These are phyloP conservation scores for Euproctis similis DNA, from an alignment of 2,888 invertebrate genomes.

Conservation along the genomic window DNA sequence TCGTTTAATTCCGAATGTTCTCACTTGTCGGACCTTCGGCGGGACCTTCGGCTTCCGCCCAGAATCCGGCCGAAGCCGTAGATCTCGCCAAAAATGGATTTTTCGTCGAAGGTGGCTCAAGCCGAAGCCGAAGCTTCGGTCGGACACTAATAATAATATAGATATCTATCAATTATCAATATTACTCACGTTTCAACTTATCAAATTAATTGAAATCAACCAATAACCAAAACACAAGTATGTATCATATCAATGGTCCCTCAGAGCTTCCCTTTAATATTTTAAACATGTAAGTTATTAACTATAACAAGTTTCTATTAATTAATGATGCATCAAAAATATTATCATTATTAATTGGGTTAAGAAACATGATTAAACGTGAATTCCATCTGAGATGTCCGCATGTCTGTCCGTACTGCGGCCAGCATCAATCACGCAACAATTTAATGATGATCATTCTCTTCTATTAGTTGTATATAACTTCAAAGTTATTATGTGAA, in stretches of 20 bases:
- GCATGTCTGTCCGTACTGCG: constrained; percentile 15
- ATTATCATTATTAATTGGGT: constrained; percentile 68
- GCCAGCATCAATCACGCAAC: constrained; percentile 21
- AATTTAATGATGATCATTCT: constrained; percentile 25
- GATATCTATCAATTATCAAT: too few relatives aligned
- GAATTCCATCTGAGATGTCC: constrained; percentile 12
- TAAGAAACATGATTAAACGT: constrained; percentile 50
- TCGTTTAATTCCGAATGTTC: too few relatives aligned
- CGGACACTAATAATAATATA: too few relatives aligned
- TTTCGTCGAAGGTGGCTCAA: too few relatives aligned
- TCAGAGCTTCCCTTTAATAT: constrained; percentile 24
- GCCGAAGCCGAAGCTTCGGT: too few relatives aligned
- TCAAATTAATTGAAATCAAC: too few relatives aligned
- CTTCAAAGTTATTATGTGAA: constrained; percentile 17
- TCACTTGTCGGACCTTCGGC: too few relatives aligned
- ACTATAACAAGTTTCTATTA: constrained; percentile 47
- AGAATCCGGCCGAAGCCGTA: too few relatives aligned
- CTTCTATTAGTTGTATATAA: constrained; percentile 21
- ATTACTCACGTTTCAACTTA: too few relatives aligned
- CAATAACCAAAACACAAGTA: too few relatives aligned
- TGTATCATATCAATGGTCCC: background rate
- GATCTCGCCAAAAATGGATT: too few relatives aligned
- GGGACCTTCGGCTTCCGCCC: too few relatives aligned
- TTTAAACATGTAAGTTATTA: constrained; percentile 35
- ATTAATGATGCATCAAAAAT: constrained; percentile 52